These are phyloP conservation scores for Hydrozoanthus tunicans DNA, from an alignment of 64 coral and sea anemone species.

Conservation along the genomic window DNA sequence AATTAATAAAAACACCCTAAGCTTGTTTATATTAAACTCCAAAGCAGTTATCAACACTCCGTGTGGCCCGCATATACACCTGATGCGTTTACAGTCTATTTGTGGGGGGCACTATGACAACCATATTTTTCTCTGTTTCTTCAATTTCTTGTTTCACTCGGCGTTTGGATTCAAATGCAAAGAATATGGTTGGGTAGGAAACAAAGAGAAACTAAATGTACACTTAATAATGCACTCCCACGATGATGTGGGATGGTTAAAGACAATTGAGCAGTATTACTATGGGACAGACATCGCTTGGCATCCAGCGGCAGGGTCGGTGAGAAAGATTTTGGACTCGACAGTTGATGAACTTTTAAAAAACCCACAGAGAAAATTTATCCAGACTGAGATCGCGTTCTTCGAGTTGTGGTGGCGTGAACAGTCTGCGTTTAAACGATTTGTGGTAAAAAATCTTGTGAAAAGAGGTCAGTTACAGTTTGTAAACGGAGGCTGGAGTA, in stretches of 20 bases:
- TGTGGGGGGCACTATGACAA: background rate
- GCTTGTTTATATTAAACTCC: no score
- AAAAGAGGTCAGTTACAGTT: constrained; percentile 19
- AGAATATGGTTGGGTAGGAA: background rate
- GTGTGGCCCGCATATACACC: no score
- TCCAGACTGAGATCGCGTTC: constrained; percentile 38
- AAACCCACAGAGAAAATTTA: constrained; percentile 23
- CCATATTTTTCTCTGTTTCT: background rate
- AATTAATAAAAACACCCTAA: no score
- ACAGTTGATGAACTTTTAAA: constrained; percentile 38
- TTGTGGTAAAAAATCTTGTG: constrained; percentile 8
- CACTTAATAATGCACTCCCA: constrained; percentile 45
- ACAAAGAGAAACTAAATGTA: constrained; percentile 1
- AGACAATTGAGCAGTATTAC: constrained; percentile 30
- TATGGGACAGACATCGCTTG: background rate
- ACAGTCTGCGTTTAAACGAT: background rate
- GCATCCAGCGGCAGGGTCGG: background rate
- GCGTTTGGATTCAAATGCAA: constrained; percentile 9
- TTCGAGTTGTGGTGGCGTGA: constrained; percentile 50
- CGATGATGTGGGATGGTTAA: constrained; percentile 35
- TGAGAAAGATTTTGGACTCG: constrained; percentile 30
- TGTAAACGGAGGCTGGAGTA: constrained; percentile 37
- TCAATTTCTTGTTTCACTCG: background rate
- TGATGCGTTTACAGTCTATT: background rate
- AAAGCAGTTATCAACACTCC: background rate